Evolutionary conservation across 1,140 invertebrate genomes (phyloP).

Genomic region (Pseudomyrmex dendroicus): DNA sequence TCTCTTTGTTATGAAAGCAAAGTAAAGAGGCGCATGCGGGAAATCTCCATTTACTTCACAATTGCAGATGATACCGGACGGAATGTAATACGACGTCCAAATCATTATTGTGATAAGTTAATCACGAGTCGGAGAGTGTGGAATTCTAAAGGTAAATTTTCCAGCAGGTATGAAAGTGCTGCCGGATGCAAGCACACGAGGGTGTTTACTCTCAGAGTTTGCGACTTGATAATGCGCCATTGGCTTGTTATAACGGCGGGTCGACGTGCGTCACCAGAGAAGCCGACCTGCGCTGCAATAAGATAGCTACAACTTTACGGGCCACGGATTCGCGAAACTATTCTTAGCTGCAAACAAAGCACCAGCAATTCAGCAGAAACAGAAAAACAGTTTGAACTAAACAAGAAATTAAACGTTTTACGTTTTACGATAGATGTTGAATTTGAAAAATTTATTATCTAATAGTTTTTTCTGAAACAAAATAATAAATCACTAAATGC

Average conservation of each 20-base stretch:
- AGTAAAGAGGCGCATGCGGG: conserved; percentile 2
- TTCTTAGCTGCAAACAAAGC: conserved; percentile 46
- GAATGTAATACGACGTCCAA: conserved; percentile 46
- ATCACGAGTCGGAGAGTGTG: conserved; percentile 52
- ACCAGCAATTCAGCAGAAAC: not conserved
- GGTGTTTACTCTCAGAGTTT: conserved; percentile 51
- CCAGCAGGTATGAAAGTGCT: conserved; percentile 47
- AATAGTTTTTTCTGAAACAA: no score
- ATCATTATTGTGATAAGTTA: conserved; percentile 59
- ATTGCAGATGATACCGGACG: conserved; percentile 9
- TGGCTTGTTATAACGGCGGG: conserved; percentile 51
- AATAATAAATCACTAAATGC: no score
- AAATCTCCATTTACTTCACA: conserved; percentile 40
- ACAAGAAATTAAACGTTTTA: not conserved
- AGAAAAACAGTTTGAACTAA: conserved; percentile 19
- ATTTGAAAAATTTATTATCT: not conserved
- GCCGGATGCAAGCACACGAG: conserved; percentile 19
- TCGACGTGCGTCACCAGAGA: conserved; percentile 26
- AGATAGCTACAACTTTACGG: conserved; percentile 51
- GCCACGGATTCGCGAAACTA: conserved; percentile 42
- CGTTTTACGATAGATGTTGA: not conserved
- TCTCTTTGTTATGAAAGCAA: not conserved
- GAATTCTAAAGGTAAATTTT: conserved; percentile 58
- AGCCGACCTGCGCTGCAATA: conserved; percentile 28
- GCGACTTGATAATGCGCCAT: conserved; percentile 62